Evolutionary conservation across 2,888 invertebrate species (phyloP), one percentile per base, ranked within the genome.

Genomic region (Timema podura): DNA sequence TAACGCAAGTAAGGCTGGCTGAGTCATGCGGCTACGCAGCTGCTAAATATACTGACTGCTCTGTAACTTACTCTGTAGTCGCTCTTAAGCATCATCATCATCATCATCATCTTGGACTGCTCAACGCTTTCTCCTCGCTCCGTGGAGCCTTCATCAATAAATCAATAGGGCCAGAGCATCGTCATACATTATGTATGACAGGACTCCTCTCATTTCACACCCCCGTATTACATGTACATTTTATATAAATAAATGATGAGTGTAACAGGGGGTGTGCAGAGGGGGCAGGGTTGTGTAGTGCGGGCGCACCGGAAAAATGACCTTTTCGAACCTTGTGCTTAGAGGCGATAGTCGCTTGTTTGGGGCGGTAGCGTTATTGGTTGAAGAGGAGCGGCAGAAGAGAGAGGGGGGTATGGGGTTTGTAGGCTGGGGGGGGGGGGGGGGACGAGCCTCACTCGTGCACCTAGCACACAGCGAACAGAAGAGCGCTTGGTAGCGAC

Each of bases 201-300:
- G 75, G 76, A 75, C 76, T 76, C 75, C 75, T 76, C 76, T 77
- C 76, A 76, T 77, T 78, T 78, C 77, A 77, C 77, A 77, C 77
- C 76, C 76, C 75, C 76, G 75, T 77, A 77, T 78, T 78, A 78
- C 77, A 77, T 77, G 77, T 77, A 77, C 77, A 78, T 77, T 77
- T 77, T 77, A 77, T 78, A 78, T 78, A 77, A 77, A 77, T 78
- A 78, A 77, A 76, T 76, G 75, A 77, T 75, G 74, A 71, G 49
- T n/a, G 71, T 44, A 48, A 65, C 8, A 45, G 51, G 66, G 68
- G 65, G 46, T n/a, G 71, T 48, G 30, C 15, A 16, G 70, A 70
- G 70, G 68, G 49, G 59, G 67, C 9, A 16, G 5, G 6, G 59
- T 44, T n/a, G 59, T 44, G 59, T 66, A 68, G 70, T 68, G 64